These are phyloP conservation scores for Miniopterus natalensis DNA, from an alignment of 2,113 vertebrate genomes.

Conservation along the genomic window DNA sequence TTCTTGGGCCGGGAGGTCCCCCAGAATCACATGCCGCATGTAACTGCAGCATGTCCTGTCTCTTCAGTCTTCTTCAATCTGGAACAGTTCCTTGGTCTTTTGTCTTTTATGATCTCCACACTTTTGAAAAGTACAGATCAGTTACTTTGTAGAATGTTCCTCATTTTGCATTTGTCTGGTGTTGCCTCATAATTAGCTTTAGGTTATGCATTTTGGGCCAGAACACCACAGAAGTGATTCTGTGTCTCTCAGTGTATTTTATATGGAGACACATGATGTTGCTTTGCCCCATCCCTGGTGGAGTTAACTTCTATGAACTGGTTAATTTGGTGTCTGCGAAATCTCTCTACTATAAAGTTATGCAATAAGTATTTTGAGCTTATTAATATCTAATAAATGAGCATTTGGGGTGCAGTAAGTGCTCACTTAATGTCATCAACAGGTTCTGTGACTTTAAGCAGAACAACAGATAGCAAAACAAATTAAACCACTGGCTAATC, in stretches of 20 bases:
- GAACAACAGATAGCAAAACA: neutral
- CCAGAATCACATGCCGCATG: neutral
- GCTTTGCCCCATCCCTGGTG: neutral
- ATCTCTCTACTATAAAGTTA: neutral
- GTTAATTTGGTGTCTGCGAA: neutral
- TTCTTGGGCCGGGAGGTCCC: neutral
- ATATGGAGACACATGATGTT: neutral
- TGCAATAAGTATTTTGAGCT: neutral
- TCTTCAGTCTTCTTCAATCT: neutral
- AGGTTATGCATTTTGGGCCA: neutral
- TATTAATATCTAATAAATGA: neutral
- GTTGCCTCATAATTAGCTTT: neutral
- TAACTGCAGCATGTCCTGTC: neutral
- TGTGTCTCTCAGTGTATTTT: neutral
- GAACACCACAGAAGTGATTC: neutral
- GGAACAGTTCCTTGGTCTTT: neutral
- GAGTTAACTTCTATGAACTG: neutral
- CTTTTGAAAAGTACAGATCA: neutral
- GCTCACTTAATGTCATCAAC: neutral
- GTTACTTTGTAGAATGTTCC: neutral
- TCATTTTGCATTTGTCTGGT: neutral
- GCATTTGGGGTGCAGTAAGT: neutral
- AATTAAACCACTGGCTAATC: neutral
- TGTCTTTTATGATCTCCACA: neutral
- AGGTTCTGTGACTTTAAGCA: neutral